phyloP scores from a whole-genome alignment of 2,113 vertebrate species.

The Amblyornis subalaris region DNA sequence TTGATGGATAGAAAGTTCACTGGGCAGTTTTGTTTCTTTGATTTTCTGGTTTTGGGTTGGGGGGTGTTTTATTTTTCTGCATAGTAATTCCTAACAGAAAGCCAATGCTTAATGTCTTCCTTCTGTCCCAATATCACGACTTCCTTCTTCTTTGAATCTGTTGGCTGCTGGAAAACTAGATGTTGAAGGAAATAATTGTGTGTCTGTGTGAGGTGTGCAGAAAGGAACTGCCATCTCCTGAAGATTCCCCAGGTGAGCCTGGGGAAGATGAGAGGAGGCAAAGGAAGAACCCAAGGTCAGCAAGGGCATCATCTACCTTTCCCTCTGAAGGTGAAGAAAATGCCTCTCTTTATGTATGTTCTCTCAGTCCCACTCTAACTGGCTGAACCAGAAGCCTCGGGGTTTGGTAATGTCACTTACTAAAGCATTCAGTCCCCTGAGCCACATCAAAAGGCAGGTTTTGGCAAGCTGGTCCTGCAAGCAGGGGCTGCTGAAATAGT shows the following conservation, averaged over 20 bases:
- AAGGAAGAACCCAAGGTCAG: neutral
- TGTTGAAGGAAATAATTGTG: neutral
- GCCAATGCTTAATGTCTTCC: neutral
- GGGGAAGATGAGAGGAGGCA: neutral
- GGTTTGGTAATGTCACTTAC: neutral
- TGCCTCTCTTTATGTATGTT: neutral
- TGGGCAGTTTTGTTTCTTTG: neutral
- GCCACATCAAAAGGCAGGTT: neutral
- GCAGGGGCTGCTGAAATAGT: neutral
- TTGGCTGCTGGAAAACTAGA: neutral
- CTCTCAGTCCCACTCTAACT: fast-evolving
- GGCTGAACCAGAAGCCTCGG: neutral
- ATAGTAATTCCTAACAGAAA: neutral
- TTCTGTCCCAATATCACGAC: neutral
- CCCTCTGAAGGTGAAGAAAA: neutral
- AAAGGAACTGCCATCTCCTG: neutral
- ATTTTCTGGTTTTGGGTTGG: neutral
- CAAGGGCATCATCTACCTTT: neutral
- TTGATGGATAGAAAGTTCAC: neutral
- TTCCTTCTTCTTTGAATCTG: neutral
- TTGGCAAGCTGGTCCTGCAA: neutral
- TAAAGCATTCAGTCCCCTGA: neutral
- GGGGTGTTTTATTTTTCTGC: neutral
- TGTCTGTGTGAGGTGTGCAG: neutral
- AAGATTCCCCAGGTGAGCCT: neutral